Evolutionary conservation across 2,797 vertebrate genomes (phyloP), one percentile per base, ranked within the genome.

Genomic region (Myoxocephalus aenaeus): DNA sequence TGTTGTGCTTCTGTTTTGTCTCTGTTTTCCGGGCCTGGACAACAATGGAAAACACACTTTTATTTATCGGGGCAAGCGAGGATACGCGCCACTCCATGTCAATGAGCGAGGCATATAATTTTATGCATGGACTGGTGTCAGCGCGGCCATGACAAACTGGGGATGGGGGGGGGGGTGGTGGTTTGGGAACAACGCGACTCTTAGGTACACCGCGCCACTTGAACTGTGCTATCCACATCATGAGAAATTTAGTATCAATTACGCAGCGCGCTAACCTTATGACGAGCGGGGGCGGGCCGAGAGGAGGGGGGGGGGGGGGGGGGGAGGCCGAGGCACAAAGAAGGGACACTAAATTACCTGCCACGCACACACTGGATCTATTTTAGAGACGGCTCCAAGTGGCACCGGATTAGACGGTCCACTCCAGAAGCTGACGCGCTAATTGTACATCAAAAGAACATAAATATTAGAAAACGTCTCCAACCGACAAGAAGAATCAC

Each of bases 191-290:
- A 18, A 75, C 69, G 83, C 65, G 73, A 83, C 90, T 90, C 90
- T 80, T 86, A 84, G 90, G 85, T 87, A 88, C 82, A 77, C 87
- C 69, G 83, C 81, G 57, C 77, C 88, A 92, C 90, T 92, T 92
- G 89, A 93, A 92, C 90, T 86, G 81, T 80, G 92, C 89, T 78
- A 87, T 92, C 92, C 87, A 88, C 90, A 92, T 91, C 84, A 90
- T 90, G 90, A 90, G 81, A 91, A 92, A 92, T 94, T 94, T 91
- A 90, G 88, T 89, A 92, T 95, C 93, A 92, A 92, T 94, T 94
- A 94, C 93, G 87, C 86, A 82, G 86, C 84, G 79, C 69, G 80
- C 90, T 90, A 91, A 92, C 90, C 91, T 90, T 89, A 89, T 87
- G 92, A 91, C 92, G 90, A 85, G 91, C 86, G 62, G 18, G 62